Base-by-base conservation (phyloP, 1,140 invertebrate species). In the Trichogramma pretiosum region DNA sequence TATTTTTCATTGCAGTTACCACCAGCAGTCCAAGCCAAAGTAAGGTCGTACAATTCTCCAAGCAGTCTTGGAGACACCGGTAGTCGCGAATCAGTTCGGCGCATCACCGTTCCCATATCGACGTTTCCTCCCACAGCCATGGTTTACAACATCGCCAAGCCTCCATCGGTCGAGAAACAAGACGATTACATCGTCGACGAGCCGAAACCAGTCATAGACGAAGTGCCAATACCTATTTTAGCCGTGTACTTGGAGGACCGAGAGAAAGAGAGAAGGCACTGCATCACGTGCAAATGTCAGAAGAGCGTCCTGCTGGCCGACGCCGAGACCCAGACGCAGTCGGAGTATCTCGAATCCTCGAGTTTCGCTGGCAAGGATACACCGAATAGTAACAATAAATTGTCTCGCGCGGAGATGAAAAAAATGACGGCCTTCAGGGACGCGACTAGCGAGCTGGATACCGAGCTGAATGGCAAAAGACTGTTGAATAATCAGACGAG, bases 181-280 rank as follows among this genome's bases (percentile, higher is more conserved):
- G 33, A 34, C 16, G 67, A 46, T 53, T n/a, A n/a, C n/a, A n/a
- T n/a, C n/a, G n/a, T n/a, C n/a, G 76, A 77, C 56, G 76, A 80
- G 56, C 74, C 75, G 17, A 68, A 67, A 26, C 66, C 63, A 0
- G 66, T 73, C 0, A 69, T 80, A 17, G 89, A 92, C 50, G 82
- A 87, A 56, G 89, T 96, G 18, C 93, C 91, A 9, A 89, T 89
- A 24, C 84, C 89, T 13, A 83, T 95, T 37, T 90, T 96, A 81
- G 90, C 91, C 3, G 92, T 93, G 76, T 87, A 94, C 35, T 73
- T 97, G 22, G 87, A 93, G 64, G 90, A 93, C 78, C 60, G 84
- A 76, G 63, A 87, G 78, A 72, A 84, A 78, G 70, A 82, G 77
- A 56, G 68, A 51, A 87, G 85, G 63, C 89, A 90, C 57, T 89